Evolutionary conservation across 2,113 vertebrate genomes (phyloP), one percentile per base, ranked within the genome.

Genomic region (Probosciger aterrimus): DNA sequence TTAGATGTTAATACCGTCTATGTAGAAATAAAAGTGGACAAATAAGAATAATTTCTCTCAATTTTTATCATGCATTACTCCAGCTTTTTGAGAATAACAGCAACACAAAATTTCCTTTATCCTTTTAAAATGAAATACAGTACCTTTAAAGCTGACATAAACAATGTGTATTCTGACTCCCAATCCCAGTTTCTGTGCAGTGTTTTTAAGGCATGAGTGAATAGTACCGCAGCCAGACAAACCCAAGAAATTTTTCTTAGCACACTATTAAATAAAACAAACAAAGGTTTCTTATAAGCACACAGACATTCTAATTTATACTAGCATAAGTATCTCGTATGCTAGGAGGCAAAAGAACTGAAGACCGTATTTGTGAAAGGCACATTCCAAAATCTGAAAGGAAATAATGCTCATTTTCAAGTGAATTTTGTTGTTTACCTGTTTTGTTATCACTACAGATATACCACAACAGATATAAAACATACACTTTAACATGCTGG

Each of bases 91-190:
- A 59, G 33, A 24, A 78, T 22, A 75, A 52, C 8, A 83, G 33
- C 10, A 65, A 83, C n/a, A 82, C n/a, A 67, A 91, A 53, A 30
- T 74, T 65, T n/a, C 44, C 31, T 52, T 43, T 57, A 52, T 4
- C 11, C 46, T 47, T 96, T 86, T 88, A 57, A 97, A 88, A 77
- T 1, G 74, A 37, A 84, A 97, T 84, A 96, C 78, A 91, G 62
- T 98, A 99, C 99, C 98, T 99, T 99, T 33, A 99, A 98, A 88
- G 99, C 99, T 22, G 99, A 99, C 91, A 99, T 99, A 96, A 99
- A 99, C 68, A 99, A 97, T 2, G 99, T 99, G 93, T 99, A 99
- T 93, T 99, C 99, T 6, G 99, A 99, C 82, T 99, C 98, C 99
- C 99, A 99, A 84, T 99, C 99, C 99, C 99, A 99, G 92, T 99